phyloP scores from a whole-genome alignment of 2,888 invertebrate genomes.

The Pseudococcus longispinus region DNA sequence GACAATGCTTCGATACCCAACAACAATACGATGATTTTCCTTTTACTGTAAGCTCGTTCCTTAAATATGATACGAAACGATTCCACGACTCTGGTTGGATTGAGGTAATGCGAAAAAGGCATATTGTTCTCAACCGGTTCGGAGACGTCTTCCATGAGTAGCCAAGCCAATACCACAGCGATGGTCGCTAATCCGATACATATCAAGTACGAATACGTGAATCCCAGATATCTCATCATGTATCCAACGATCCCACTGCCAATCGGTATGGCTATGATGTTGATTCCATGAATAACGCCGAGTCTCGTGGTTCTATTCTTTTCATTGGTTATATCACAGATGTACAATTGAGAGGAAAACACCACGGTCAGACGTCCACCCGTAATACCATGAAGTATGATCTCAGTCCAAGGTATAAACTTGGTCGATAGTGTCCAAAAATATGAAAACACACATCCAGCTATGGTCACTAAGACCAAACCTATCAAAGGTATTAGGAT shows the following conservation, averaged over 20 bases:
- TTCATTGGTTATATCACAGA: conserved; percentile 58
- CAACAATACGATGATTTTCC: conserved; percentile 11
- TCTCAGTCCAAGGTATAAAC: conserved; percentile 53
- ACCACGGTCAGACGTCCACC: conserved; percentile 57
- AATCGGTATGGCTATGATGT: conserved; percentile 57
- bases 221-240: conserved; percentile 17
- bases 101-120: not conserved
- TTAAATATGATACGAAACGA: conserved; percentile 16
- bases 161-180: not conserved
- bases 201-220: conserved; percentile 46
- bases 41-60: conserved; percentile 36
- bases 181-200: not conserved
- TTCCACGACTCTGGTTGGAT: not conserved
- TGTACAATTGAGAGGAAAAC: conserved; percentile 57
- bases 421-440: conserved; percentile 58
- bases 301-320: conserved; percentile 59
- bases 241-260: conserved; percentile 12
- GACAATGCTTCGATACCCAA: conserved; percentile 11
- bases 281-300: conserved; percentile 51
- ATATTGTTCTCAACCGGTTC: conserved; percentile 34
- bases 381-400: conserved; percentile 51
- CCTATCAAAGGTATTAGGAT: conserved; percentile 58
- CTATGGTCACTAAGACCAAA: conserved; percentile 53
- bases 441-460: conserved; percentile 52
- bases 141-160: conserved; percentile 41